These are phyloP conservation scores for Dolichopus griseipennis DNA, from an alignment of 2,888 invertebrate species.

Conservation along the genomic window DNA sequence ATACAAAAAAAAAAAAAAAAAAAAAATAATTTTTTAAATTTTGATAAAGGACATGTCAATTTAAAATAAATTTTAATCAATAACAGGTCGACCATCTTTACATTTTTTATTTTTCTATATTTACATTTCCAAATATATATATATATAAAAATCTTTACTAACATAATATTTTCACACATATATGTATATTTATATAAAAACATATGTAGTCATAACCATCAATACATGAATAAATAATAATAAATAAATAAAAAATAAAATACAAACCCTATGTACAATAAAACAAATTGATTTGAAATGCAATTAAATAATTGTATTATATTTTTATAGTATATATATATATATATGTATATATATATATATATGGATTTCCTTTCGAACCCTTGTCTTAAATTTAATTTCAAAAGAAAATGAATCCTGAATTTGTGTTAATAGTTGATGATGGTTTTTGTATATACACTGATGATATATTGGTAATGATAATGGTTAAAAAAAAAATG, in stretches of 20 bases:
- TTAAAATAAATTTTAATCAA: slow-evolving; percentile 1
- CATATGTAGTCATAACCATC: neutral
- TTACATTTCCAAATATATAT: neutral
- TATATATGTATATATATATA: too few relatives aligned
- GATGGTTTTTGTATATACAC: too few relatives aligned
- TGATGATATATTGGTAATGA: too few relatives aligned
- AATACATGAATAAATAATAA: neutral
- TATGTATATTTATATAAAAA: neutral
- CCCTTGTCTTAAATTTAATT: neutral
- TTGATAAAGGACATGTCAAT: slow-evolving; percentile 6
- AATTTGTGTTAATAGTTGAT: neutral
- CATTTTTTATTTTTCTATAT: neutral
- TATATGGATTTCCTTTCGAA: neutral
- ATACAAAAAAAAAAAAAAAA: neutral
- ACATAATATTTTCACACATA: neutral
- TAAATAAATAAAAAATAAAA: too few relatives aligned
- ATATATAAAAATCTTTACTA: neutral
- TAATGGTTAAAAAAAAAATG: too few relatives aligned
- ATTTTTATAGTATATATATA: neutral
- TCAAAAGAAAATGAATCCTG: neutral
- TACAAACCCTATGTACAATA: neutral
- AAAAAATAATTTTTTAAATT: neutral
- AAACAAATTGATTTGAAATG: neutral
- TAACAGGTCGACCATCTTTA: neutral
- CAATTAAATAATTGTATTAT: neutral